Percentiles rank a stretch among this genome's conserved stretches.
Conservation (phyloP, 2,113 vertebrate genomes). For the Origma solitaria region DNA sequence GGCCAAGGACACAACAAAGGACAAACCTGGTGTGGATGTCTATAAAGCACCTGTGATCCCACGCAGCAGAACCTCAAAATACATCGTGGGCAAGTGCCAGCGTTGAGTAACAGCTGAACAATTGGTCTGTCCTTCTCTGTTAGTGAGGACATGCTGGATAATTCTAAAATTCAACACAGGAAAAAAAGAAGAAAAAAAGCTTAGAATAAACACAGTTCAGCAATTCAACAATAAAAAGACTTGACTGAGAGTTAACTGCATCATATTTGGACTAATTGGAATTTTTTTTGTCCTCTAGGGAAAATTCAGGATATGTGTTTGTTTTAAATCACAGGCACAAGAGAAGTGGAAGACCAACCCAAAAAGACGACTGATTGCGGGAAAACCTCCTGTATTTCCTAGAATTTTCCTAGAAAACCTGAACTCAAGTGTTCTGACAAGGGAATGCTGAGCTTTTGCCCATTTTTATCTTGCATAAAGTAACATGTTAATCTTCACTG, state of each 20-base stretch:
- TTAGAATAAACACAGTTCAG: background rate
- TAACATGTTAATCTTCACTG: background rate
- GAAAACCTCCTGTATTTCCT: background rate
- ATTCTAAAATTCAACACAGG: background rate
- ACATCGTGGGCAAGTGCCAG: constrained; percentile 89
- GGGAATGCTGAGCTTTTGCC: background rate
- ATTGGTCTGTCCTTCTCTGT: constrained; percentile 82
- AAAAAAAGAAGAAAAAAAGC: background rate
- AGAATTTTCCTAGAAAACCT: background rate
- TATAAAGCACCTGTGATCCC: constrained; percentile 77
- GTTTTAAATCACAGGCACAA: background rate
- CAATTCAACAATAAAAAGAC: background rate
- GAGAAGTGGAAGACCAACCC: background rate
- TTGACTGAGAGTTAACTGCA: background rate
- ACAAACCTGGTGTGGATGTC: constrained; percentile 77
- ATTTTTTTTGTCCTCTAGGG: background rate
- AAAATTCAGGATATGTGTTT: background rate
- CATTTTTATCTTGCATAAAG: background rate
- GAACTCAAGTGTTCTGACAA: background rate
- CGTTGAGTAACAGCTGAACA: constrained; percentile 74
- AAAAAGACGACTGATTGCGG: background rate
- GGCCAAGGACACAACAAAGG: background rate
- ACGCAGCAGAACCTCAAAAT: constrained; percentile 89
- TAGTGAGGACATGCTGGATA: constrained; percentile 77
- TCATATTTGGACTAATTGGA: background rate